These are phyloP conservation scores for Hanleya hanleyi DNA, from an alignment of 2,888 invertebrate genomes.

Conservation along the genomic window DNA sequence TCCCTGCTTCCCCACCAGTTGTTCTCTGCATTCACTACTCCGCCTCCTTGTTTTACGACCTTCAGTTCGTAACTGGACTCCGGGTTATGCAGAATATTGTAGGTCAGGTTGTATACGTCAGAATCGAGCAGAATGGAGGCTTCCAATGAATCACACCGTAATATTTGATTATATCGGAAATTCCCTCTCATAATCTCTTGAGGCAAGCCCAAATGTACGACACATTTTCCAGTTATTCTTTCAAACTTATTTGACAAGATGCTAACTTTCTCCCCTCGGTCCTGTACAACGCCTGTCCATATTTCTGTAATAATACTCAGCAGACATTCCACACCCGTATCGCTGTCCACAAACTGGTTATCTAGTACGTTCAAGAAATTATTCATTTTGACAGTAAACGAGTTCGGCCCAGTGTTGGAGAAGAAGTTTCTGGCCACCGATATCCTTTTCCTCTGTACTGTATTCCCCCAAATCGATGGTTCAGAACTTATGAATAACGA, in stretches of 20 bases:
- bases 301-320: no score
- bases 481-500: no score
- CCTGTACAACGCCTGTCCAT: no score
- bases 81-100: constrained; percentile 39
- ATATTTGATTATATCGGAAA: constrained; percentile 32
- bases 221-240: constrained; percentile 18
- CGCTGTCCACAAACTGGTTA: neutral
- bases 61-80: constrained; percentile 30
- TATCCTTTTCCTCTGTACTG: no score
- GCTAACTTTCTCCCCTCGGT: constrained; percentile 2
- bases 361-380: neutral
- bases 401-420: neutral
- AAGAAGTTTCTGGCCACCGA: neutral
- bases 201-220: constrained; percentile 11
- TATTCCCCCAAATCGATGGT: no score
- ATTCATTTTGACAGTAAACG: neutral
- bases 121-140: constrained; percentile 17
- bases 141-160: constrained; percentile 8
- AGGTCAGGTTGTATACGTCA: constrained; percentile 17
- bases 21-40: constrained; percentile 16
- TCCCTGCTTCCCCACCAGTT: constrained; percentile 43
- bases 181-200: no score
- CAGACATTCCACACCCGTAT: no score
- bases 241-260: constrained; percentile 33
- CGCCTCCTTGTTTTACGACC: constrained; percentile 15